Evolutionary conservation across 2,113 vertebrate genomes (phyloP), one percentile per base, ranked within the genome.

Genomic region (Myotis davidii): DNA sequence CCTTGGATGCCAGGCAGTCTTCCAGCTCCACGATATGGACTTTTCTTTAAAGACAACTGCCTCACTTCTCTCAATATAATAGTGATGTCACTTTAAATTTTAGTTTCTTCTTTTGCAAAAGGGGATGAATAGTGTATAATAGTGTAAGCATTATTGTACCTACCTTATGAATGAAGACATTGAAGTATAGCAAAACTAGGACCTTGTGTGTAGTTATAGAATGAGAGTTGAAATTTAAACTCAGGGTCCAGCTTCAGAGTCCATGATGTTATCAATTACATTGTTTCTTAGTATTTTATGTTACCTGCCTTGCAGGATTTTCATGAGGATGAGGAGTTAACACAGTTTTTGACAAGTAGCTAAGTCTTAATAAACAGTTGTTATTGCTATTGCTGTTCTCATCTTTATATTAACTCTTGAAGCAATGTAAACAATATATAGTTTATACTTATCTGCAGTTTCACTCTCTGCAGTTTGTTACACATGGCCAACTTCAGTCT

Each of bases 1-100:
- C 6, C 52, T 14, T 9, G 6, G 3, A 0, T 32, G 7, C 39
- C 16, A 39, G 27, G 1, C 13, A 9, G 8, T 13, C 6, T 88
- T 73, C 42, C 69, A 21, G 9, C 13, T 93, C 32, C 25, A 50
- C 34, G 17, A 65, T 56, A 10, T 13, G 32, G 9, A 29, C 2
- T 32, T 29, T n/a, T 45, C 14, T 17, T 39, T 5, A 67, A 45
- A 3, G 32, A 73, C 12, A 52, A 5, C 20, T 42, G 9, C 42
- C 29, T 79, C 23, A 20, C 2, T 72, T 59, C 82, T 56, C 23
- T 88, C 16, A n/a, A 29, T 82, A 9, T 27, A 54, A 34, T 14
- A n/a, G 1, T 23, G 32, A 29, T 10, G 12, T 18, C 20, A 16
- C 27, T 34, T 23, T 65, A 34, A 84, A 20, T 59, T 54, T 93